Percentiles rank a stretch among this genome's conserved stretches.
These are phyloP conservation scores for Luperina nickerlii DNA, from an alignment of 2,888 invertebrate species.

Conservation along the genomic window DNA sequence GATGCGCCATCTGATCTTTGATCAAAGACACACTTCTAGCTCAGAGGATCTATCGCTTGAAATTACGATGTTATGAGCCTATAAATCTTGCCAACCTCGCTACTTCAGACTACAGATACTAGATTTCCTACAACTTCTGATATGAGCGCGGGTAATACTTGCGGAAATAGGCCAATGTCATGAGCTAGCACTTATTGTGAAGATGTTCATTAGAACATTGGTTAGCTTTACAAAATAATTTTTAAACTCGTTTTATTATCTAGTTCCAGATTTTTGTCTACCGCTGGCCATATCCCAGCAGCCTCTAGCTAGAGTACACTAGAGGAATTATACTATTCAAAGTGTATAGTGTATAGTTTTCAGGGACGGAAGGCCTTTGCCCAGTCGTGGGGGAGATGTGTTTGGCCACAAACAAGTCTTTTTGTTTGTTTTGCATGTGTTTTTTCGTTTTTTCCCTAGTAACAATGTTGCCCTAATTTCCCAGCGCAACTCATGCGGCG, in stretches of 20 bases:
- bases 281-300: background rate
- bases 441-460: too few relatives aligned
- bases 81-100: constrained; percentile 15
- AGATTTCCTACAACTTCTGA: constrained; percentile 1
- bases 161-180: background rate
- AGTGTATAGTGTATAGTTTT: background rate
- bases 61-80: background rate
- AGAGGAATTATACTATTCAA: background rate
- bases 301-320: background rate
- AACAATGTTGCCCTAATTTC: background rate
- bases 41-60: constrained; percentile 4
- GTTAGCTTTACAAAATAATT: background rate
- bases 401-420: background rate
- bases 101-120: background rate
- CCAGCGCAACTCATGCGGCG: constrained; percentile 73
- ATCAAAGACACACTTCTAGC: background rate
- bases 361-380: too few relatives aligned
- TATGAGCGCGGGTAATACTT: background rate
- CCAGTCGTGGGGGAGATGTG: background rate
- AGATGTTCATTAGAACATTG: background rate
- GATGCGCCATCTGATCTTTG: background rate
- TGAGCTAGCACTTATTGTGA: background rate
- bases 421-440: background rate
- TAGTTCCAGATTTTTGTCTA: too few relatives aligned
- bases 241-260: background rate